These are phyloP conservation scores for Antigone vipio DNA, from an alignment of 2,113 vertebrate species.

Conservation along the genomic window DNA sequence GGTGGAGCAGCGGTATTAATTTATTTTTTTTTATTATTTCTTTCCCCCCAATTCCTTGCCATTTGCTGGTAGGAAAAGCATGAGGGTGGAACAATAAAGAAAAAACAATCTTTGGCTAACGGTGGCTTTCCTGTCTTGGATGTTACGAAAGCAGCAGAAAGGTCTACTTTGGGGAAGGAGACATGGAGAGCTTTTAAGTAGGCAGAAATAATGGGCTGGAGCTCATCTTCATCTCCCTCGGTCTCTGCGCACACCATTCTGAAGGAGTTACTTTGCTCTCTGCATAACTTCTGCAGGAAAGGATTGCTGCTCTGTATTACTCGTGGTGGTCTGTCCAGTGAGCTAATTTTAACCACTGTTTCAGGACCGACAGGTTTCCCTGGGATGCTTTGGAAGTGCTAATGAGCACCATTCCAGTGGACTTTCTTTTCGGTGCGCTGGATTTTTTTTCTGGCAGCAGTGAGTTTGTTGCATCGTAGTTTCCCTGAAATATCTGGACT, in stretches of 20 bases:
- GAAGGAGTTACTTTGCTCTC: background rate
- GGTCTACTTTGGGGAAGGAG: background rate
- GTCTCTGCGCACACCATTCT: background rate
- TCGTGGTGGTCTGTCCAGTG: background rate
- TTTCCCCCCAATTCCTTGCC: background rate
- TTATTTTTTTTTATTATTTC: background rate
- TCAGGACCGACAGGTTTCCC: background rate
- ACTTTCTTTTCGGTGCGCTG: background rate
- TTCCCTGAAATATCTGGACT: background rate
- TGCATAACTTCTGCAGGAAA: background rate
- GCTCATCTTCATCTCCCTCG: background rate
- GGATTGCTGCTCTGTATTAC: background rate
- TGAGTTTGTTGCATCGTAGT: rapidly evolving
- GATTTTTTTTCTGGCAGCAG: background rate
- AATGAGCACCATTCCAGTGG: background rate
- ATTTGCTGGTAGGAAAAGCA: background rate
- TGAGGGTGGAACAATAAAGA: background rate
- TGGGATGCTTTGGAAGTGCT: background rate
- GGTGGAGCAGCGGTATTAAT: background rate
- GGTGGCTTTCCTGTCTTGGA: background rate
- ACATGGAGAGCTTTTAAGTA: background rate
- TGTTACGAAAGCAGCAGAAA: background rate
- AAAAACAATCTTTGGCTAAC: background rate
- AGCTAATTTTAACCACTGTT: background rate
- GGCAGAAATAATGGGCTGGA: background rate